Evolutionary conservation across 2,888 invertebrate species (phyloP).

Genomic region (Suillia variegata): DNA sequence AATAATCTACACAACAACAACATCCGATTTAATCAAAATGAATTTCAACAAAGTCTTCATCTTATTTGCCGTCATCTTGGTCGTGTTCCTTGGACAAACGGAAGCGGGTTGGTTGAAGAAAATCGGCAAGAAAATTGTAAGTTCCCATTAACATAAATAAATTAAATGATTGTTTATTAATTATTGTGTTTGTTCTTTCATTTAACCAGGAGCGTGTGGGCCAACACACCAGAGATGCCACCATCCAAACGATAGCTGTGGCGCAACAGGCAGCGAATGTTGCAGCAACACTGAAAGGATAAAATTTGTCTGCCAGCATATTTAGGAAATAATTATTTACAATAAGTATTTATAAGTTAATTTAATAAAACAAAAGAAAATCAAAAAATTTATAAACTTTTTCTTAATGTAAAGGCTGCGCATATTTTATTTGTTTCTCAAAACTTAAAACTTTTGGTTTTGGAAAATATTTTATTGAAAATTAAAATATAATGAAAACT

Average conservation of each 20-base stretch:
- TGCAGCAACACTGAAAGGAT: constrained; percentile 34
- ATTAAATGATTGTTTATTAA: background rate
- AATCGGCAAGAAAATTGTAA: constrained; percentile 35
- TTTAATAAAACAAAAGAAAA: no score
- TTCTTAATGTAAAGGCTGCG: no score
- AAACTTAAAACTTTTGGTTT: no score
- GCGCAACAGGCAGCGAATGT: constrained; percentile 42
- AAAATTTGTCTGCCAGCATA: background rate
- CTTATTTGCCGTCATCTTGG: constrained; percentile 30
- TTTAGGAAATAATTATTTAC: background rate
- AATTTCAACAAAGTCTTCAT: constrained; percentile 38
- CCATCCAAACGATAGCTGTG: constrained; percentile 35
- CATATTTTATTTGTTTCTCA: no score
- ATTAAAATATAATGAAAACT: no score
- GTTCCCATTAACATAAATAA: constrained; percentile 1
- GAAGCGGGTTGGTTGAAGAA: constrained; percentile 37
- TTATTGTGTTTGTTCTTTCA: no score
- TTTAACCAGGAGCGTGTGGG: constrained; percentile 33
- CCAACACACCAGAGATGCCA: constrained; percentile 40
- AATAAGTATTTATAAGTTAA: background rate
- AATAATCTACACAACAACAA: no score
- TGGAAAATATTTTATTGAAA: no score
- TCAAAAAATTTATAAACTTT: no score
- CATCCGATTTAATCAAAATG: constrained; percentile 26
- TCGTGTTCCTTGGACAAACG: constrained; percentile 30